Percentiles rank a stretch among this genome's conserved stretches.
Conservation (phyloP, 2,888 invertebrate species). For the Anodontia alba region DNA sequence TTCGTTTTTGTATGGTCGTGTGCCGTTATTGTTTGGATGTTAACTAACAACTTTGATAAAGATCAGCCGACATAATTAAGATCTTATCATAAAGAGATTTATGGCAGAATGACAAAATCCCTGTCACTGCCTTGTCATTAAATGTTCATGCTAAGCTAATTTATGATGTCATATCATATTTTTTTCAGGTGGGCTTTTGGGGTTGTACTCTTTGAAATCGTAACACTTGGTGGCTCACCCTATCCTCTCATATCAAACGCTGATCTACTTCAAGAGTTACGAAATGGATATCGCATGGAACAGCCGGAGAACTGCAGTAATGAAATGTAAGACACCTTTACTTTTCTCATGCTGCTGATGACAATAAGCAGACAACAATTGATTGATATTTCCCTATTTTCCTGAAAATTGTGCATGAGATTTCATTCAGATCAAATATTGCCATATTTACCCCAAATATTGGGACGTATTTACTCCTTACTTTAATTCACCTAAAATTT, state of each 20-base stretch:
- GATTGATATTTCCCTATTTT: too few relatives aligned
- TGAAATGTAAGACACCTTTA: constrained; percentile 73
- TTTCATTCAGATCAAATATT: too few relatives aligned
- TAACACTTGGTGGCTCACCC: constrained; percentile 80
- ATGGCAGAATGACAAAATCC: background rate
- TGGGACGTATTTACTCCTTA: too few relatives aligned
- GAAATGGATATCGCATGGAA: constrained; percentile 77
- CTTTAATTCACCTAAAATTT: too few relatives aligned
- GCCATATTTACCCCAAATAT: too few relatives aligned
- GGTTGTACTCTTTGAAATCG: constrained; percentile 81
- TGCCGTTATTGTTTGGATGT: background rate
- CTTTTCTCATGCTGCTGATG: constrained; percentile 31
- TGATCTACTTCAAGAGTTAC: constrained; percentile 75
- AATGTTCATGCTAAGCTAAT: background rate
- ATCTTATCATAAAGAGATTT: background rate
- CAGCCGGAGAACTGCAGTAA: constrained; percentile 77
- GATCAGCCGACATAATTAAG: background rate
- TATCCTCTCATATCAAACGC: constrained; percentile 76
- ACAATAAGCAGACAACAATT: too few relatives aligned
- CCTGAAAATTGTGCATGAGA: too few relatives aligned
- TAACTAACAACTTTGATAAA: constrained; percentile 7
- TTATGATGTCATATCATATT: background rate
- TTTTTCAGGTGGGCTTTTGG: constrained; percentile 82
- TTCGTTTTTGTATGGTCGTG: background rate
- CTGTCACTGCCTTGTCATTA: background rate